These are phyloP conservation scores for Epizoanthus ramosus DNA, from an alignment of 92 coral and sea anemone species.

Conservation along the genomic window DNA sequence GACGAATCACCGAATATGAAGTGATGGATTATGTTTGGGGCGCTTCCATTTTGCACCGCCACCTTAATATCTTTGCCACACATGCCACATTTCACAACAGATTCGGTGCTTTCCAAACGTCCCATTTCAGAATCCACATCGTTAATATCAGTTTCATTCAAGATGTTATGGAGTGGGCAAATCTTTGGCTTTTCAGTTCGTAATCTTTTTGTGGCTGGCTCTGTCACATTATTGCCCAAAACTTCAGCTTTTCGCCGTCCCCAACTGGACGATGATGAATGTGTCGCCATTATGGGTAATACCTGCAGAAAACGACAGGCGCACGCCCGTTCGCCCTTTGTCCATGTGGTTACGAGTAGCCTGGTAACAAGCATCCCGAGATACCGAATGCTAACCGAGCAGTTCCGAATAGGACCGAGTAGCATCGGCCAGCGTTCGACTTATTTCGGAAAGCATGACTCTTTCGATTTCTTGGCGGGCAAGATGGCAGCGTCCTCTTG, in stretches of 20 bases:
- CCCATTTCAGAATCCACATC: conserved; percentile 39
- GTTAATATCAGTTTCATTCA: conserved; percentile 32
- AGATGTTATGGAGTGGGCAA: conserved; percentile 40
- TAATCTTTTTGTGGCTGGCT: conserved; percentile 20
- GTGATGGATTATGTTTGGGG: conserved; percentile 39
- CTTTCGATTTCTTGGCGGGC: no score
- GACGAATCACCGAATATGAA: conserved; percentile 41
- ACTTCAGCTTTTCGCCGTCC: conserved; percentile 17
- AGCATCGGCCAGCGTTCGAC: background rate
- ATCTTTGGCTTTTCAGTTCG: background rate
- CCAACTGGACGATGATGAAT: background rate
- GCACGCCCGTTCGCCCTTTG: background rate
- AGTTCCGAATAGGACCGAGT: background rate
- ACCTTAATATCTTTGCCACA: conserved; percentile 35
- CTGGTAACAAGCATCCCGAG: background rate
- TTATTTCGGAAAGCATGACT: background rate
- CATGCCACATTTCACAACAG: conserved; percentile 36
- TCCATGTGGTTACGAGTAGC: background rate
- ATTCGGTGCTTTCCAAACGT: conserved; percentile 21
- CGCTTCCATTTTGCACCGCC: conserved; percentile 13
- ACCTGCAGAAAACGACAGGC: background rate
- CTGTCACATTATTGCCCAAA: background rate
- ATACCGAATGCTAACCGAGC: background rate
- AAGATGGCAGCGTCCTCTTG: no score
- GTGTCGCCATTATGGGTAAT: conserved; percentile 5